Evolutionary conservation across 2,797 vertebrate species (phyloP), one percentile per base, ranked within the genome.

Genomic region (Leuciscus waleckii): DNA sequence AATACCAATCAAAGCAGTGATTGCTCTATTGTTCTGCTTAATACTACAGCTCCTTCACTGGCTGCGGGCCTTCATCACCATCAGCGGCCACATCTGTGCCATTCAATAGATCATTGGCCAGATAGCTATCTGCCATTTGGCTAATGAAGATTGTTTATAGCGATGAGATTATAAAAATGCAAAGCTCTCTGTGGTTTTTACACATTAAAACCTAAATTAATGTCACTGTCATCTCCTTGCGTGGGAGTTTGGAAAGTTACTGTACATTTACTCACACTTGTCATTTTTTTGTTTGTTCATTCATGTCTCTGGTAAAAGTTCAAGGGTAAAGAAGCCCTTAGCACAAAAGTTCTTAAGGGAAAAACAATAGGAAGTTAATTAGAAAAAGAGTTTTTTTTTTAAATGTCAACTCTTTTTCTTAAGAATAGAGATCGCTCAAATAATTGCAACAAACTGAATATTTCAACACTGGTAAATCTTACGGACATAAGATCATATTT

Each of bases 1-100:
- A 93, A 95, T 95, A 94, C 92, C 90, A 94, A 94, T 95, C 92
- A 94, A 93, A 94, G 91, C 90, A 91, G 92, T 93, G 93, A 94
- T 94, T 90, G 91, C 88, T 89, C 92, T 93, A 93, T 93, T 93
- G 93, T 92, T 91, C 91, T 90, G 58, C 73, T 86, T 90, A 91
- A 92, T 90, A 91, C 90, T 90, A 85, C 82, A 78, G 81, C 86
- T 90, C 89, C 87, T 87, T 88, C 85, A 88, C 78, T 79, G 83
- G 89, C 88, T 88, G 85, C 29, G 41, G 69, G 84, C 85, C 81
- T 88, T 86, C 84, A 86, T 89, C 88, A 85, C 63, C 87, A 86
- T 90, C 85, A 86, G 83, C 54, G 69, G 75, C 87, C 87, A 85
- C 83, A 88, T 88, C 87, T 88, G 86, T 6, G 69, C 79, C 79